Evolutionary conservation across 2,888 invertebrate species (phyloP).

Genomic region (Oscheius onirici): DNA sequence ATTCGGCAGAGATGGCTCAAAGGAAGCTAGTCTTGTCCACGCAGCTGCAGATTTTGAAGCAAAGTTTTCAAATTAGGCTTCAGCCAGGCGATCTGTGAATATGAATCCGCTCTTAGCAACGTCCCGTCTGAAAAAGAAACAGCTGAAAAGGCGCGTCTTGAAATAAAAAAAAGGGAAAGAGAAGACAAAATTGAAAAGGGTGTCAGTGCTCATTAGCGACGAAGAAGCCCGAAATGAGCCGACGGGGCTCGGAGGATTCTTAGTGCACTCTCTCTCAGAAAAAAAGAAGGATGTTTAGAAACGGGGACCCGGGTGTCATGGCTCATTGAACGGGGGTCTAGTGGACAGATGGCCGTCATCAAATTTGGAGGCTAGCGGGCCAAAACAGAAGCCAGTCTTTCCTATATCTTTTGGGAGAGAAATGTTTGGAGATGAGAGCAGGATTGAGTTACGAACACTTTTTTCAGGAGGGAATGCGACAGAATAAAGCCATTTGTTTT

Average conservation of each 20-base stretch:
- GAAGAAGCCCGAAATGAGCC: constrained; percentile 15
- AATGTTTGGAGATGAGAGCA: too few species aligned
- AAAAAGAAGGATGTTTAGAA: background rate
- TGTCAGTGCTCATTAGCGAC: constrained; percentile 26
- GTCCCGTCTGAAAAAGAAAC: background rate
- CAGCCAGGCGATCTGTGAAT: too few species aligned
- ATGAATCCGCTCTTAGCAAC: background rate
- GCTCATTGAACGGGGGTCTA: constrained; percentile 13
- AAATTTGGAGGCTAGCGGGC: constrained; percentile 15
- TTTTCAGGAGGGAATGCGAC: background rate
- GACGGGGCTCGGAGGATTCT: background rate
- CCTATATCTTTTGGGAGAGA: too few species aligned
- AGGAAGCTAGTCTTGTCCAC: too few species aligned
- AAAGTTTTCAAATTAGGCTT: too few species aligned
- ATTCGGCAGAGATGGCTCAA: too few species aligned
- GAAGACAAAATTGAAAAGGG: constrained; percentile 19
- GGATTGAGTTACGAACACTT: constrained; percentile 2
- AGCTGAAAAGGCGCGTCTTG: background rate
- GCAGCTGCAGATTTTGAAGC: too few species aligned
- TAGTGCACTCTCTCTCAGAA: background rate
- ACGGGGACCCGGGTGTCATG: constrained; percentile 1
- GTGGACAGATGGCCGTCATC: constrained; percentile 25
- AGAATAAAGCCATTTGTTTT: too few species aligned
- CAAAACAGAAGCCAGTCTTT: constrained; percentile 1
- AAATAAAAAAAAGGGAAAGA: background rate